Evolutionary conservation across 2,888 invertebrate genomes (phyloP).

Genomic region (Parthenolecanium corni): DNA sequence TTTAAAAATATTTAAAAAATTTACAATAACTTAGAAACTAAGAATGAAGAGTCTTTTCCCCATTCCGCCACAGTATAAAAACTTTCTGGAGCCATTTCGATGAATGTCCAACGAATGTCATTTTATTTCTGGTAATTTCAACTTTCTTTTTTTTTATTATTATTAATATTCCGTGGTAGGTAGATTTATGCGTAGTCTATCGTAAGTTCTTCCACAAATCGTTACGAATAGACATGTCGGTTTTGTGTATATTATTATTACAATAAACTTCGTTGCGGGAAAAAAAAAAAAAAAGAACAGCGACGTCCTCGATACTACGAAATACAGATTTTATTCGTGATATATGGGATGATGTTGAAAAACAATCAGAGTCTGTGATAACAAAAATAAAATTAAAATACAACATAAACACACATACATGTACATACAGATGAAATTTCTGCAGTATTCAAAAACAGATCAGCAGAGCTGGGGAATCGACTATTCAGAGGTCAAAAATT

Average conservation of each 20-base stretch:
- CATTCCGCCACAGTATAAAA: not conserved
- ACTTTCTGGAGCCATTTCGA: not conserved
- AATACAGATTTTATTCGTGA: no score
- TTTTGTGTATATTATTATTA: no score
- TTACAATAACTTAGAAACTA: slow-evolving; percentile 26
- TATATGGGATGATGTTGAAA: not conserved
- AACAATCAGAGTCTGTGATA: not conserved
- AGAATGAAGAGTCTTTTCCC: slow-evolving; percentile 22
- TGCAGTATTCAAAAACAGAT: not conserved
- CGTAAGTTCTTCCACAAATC: no score
- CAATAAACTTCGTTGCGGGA: no score
- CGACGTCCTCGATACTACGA: no score
- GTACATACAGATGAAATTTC: slow-evolving; percentile 1
- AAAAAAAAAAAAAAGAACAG: no score
- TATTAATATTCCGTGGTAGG: no score
- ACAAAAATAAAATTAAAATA: not conserved
- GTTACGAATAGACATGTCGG: no score
- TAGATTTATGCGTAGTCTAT: no score
- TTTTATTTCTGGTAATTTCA: no score
- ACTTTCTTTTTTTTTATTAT: no score
- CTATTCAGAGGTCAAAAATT: slow-evolving; percentile 26
- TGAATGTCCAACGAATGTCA: no score
- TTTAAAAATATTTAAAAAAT: slow-evolving; percentile 29
- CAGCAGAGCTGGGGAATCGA: slow-evolving; percentile 21
- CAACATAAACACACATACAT: not conserved